phyloP scores from a whole-genome alignment of 2,797 vertebrate genomes.

The Sphaeramia orbicularis region DNA sequence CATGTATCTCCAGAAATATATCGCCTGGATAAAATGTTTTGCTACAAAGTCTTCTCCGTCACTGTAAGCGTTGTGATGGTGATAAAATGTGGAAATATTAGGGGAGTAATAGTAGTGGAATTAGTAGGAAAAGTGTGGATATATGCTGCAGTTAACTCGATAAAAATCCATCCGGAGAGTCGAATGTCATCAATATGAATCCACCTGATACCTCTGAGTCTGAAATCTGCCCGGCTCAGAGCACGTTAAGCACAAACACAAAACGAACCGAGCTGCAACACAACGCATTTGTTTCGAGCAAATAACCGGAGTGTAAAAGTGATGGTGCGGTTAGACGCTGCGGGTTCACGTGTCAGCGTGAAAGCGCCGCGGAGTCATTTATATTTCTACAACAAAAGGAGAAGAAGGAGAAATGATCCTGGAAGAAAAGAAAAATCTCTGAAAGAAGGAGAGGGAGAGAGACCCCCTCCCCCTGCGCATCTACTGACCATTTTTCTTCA shows the following conservation, averaged over 20 bases:
- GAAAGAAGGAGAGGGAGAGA: conserved; percentile 61
- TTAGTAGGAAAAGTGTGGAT: conserved; percentile 25
- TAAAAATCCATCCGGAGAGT: conserved; percentile 19
- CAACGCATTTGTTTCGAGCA: conserved; percentile 17
- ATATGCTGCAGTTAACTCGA: conserved; percentile 45
- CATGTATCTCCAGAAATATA: neutral
- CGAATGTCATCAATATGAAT: conserved; percentile 51
- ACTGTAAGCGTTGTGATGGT: neutral
- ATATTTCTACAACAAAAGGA: conserved; percentile 75
- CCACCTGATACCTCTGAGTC: conserved; percentile 58
- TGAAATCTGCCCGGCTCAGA: neutral
- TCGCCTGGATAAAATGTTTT: neutral
- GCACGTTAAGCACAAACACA: conserved; percentile 2
- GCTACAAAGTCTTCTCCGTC: neutral
- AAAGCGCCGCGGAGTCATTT: conserved; percentile 45
- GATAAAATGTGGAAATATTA: conserved; percentile 7
- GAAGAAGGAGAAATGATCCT: conserved; percentile 73
- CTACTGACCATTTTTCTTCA: conserved; percentile 87
- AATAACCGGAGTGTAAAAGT: neutral
- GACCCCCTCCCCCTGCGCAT: conserved; percentile 44
- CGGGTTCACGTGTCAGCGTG: conserved; percentile 37
- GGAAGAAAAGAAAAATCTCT: conserved; percentile 61
- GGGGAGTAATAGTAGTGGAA: conserved; percentile 14
- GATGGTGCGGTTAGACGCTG: conserved; percentile 20
- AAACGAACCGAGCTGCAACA: neutral